A percentile compares a stretch with the other conserved stretches of the same genome.
These are phyloP conservation scores for Pegea sp. DNA, from an alignment of 23 tunicate species.

Conservation along the genomic window DNA sequence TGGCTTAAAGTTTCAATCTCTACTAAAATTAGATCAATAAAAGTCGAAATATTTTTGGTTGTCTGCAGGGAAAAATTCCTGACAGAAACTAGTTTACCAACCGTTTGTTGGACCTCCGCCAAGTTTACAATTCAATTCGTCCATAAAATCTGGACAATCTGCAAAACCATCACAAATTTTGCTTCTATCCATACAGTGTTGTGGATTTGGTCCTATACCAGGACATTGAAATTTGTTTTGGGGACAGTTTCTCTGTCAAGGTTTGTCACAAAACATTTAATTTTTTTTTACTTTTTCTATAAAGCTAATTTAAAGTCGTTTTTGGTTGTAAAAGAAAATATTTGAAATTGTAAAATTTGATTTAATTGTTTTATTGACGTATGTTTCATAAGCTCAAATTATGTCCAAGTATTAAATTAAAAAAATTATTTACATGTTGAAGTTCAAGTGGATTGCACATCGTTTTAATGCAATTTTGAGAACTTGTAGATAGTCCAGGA, in stretches of 20 bases:
- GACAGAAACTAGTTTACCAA: background rate
- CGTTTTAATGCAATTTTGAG: constrained; percentile 9
- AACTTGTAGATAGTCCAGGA: constrained; percentile 9
- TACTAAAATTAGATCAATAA: too few relatives aligned
- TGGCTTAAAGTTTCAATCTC: too few relatives aligned
- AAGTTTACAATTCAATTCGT: constrained; percentile 27
- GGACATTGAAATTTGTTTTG: constrained; percentile 9
- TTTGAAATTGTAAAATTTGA: too few relatives aligned
- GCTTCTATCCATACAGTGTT: constrained; percentile 14
- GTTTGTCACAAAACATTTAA: too few relatives aligned
- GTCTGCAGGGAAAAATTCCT: background rate
- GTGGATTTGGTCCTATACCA: background rate
- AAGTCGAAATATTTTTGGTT: background rate
- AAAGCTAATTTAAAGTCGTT: too few relatives aligned
- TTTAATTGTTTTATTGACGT: too few relatives aligned
- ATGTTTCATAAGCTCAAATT: too few relatives aligned
- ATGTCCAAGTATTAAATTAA: too few relatives aligned
- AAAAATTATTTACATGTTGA: too few relatives aligned
- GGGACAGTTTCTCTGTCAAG: background rate
- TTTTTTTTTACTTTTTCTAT: too few relatives aligned
- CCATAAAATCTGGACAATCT: constrained; percentile 45
- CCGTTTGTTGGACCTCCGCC: constrained; percentile 54
- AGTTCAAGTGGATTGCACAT: too few relatives aligned
- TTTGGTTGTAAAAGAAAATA: too few relatives aligned
- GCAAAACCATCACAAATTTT: constrained; percentile 45